Conservation (phyloP, 2,888 invertebrate genomes). For the Micoletzkya japonica region DNA sequence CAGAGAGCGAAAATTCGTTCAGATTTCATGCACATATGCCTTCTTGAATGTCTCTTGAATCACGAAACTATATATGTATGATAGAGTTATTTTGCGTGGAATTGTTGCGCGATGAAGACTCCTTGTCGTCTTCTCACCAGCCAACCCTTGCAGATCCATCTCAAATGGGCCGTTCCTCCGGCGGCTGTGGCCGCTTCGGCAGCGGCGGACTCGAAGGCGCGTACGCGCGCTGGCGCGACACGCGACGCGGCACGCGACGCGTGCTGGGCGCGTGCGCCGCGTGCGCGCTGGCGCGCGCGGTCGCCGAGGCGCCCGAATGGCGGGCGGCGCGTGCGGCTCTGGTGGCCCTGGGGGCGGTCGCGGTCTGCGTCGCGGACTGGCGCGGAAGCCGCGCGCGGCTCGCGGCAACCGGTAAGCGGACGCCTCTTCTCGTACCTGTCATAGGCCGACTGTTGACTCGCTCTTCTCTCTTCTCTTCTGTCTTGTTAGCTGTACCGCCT, state of each 20-base stretch:
- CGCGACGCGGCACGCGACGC: not conserved
- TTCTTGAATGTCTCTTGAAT: too few relatives aligned
- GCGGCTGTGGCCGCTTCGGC: conserved; percentile 16
- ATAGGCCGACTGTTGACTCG: not conserved
- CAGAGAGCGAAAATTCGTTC: too few relatives aligned
- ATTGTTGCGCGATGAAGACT: too few relatives aligned
- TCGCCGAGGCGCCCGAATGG: not conserved
- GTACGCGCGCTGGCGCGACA: not conserved
- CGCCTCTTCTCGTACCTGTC: too few relatives aligned
- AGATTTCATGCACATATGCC: too few relatives aligned
- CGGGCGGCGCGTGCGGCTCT: not conserved
- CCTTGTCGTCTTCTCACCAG: too few relatives aligned
- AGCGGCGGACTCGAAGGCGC: conserved; percentile 17
- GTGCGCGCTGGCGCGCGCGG: not conserved
- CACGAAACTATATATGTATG: too few relatives aligned
- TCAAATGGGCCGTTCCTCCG: conserved; percentile 17
- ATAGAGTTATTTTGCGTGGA: too few relatives aligned
- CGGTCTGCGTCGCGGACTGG: conserved; percentile 7
- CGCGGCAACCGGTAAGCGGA: conserved; percentile 3
- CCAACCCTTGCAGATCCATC: not conserved
- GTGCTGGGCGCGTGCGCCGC: not conserved
- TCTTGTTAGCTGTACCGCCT: not conserved
- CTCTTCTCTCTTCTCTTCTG: not conserved
- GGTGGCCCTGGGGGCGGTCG: conserved; percentile 1
- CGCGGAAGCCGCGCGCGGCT: not conserved